Percentiles rank a stretch among this genome's conserved stretches.
These are phyloP conservation scores for Podarcis muralis DNA, from an alignment of 2,113 vertebrate species.

Conservation along the genomic window DNA sequence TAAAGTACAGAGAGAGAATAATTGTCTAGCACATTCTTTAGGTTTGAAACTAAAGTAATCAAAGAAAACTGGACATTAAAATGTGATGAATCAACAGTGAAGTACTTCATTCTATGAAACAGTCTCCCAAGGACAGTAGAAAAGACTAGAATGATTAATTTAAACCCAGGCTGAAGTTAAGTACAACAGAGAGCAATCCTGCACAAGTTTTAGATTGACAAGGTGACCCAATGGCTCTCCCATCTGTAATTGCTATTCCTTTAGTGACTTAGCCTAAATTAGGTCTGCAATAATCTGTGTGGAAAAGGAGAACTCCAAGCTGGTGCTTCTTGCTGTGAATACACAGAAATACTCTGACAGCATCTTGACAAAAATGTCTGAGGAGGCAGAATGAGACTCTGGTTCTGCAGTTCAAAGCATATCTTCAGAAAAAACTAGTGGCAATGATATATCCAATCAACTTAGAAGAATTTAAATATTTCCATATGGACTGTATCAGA, in stretches of 20 bases:
- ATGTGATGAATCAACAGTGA: constrained; percentile 19
- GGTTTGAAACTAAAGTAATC: constrained; percentile 26
- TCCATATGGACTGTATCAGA: too few species aligned
- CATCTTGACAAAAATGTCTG: neutral
- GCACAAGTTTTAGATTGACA: constrained; percentile 14
- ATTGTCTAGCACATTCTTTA: neutral
- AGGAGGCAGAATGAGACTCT: neutral
- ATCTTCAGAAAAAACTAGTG: neutral
- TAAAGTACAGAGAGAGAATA: constrained; percentile 22
- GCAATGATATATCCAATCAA: neutral
- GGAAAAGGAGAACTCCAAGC: neutral
- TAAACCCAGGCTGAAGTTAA: neutral
- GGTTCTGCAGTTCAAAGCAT: neutral
- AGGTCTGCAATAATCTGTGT: neutral
- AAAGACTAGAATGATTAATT: constrained; percentile 5
- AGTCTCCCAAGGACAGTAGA: neutral
- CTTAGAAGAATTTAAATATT: neutral
- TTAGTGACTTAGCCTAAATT: constrained; percentile 16
- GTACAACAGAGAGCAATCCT: neutral
- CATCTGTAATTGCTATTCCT: constrained; percentile 13
- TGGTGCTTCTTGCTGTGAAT: constrained; percentile 17
- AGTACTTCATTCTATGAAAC: neutral
- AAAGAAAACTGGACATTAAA: constrained; percentile 20
- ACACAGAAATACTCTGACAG: neutral
- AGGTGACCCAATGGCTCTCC: neutral